Evolutionary conservation across 2,888 invertebrate genomes (phyloP), one percentile per base, ranked within the genome.

Genomic region (Apamea anceps): DNA sequence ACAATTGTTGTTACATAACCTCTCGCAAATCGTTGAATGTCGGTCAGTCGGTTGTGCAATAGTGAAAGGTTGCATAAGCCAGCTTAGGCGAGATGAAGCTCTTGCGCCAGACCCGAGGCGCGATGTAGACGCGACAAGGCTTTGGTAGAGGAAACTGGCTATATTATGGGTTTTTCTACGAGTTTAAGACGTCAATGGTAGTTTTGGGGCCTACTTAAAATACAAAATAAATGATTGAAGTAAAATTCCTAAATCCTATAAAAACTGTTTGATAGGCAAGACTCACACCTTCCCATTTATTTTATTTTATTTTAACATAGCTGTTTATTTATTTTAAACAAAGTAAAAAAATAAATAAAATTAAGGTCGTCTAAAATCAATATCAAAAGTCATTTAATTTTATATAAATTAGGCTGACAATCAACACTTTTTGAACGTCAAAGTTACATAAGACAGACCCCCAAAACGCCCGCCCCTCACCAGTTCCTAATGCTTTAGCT

Each of bases 51-150:
- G 92, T 96, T 95, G 94, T 91, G 95, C 94, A 96, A 96, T 84
- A 95, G 96, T 92, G 96, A 96, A 96, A 96, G 96, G 96, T 96
- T 96, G 94, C 96, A 93, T 95, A 96, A 93, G 94, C 85, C 87
- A 87, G 93, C 93, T 95, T 96, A 96, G 93, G 91, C 94, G 95
- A 96, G 96, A 96, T 96, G 96, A 94, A 88, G 94, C 80, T 81
- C 79, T 91, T 91, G 91, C 92, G 90, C 93, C 85, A 87, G 82
- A 81, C 67, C 63, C 28, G n/a, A 67, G 72, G 25, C n/a, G 2
- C 10, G 25, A 25, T 28, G 72, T 60, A 89, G 90, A 87, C 42
- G n/a, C 42, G 87, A 37, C 74, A 68, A n/a, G 2, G 8, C 66
- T 78, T 70, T 85, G 81, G 68, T 63, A 8, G 12, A 45, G 15